Percentiles rank a stretch among this genome's conserved stretches.
These are phyloP conservation scores for Zygothrica quintamaculata DNA, from an alignment of 2,888 invertebrate species.

Conservation along the genomic window DNA sequence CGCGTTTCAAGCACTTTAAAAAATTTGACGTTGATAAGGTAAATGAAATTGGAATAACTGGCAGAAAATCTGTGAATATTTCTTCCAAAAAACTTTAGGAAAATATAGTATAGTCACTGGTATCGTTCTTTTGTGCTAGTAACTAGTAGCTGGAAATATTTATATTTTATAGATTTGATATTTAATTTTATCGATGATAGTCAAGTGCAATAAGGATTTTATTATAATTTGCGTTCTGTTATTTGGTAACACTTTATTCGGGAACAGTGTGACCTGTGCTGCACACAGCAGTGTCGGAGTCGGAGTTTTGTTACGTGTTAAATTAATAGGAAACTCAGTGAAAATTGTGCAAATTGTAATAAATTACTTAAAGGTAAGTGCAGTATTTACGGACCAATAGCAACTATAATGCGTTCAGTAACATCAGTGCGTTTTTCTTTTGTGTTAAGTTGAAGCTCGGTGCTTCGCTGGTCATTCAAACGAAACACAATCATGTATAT, in stretches of 20 bases:
- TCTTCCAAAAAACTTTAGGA: too few species aligned
- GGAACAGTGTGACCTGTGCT: conserved; percentile 54
- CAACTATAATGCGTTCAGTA: conserved; percentile 14
- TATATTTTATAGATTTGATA: not conserved
- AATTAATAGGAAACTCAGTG: conserved; percentile 42
- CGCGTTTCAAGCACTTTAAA: not conserved
- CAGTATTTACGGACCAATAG: conserved; percentile 6
- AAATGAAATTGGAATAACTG: too few species aligned
- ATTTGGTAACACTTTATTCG: conserved; percentile 38
- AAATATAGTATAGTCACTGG: too few species aligned
- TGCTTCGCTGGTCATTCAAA: conserved; percentile 65
- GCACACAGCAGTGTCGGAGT: conserved; percentile 56
- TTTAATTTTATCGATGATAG: conserved; percentile 5
- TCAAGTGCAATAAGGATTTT: not conserved
- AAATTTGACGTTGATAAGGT: too few species aligned
- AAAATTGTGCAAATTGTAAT: conserved; percentile 64
- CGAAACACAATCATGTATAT: conserved; percentile 46
- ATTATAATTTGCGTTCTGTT: conserved; percentile 1
- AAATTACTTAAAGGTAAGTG: conserved; percentile 62
- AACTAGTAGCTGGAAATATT: too few species aligned
- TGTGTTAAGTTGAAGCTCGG: too few species aligned
- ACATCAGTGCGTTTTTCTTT: conserved; percentile 19
- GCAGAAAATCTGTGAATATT: too few species aligned
- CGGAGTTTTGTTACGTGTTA: conserved; percentile 69
- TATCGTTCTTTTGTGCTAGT: too few species aligned